Percentiles rank a stretch among this genome's conserved stretches.
Conservation (phyloP, 2,113 vertebrate genomes). For the Solenodon paradoxus region DNA sequence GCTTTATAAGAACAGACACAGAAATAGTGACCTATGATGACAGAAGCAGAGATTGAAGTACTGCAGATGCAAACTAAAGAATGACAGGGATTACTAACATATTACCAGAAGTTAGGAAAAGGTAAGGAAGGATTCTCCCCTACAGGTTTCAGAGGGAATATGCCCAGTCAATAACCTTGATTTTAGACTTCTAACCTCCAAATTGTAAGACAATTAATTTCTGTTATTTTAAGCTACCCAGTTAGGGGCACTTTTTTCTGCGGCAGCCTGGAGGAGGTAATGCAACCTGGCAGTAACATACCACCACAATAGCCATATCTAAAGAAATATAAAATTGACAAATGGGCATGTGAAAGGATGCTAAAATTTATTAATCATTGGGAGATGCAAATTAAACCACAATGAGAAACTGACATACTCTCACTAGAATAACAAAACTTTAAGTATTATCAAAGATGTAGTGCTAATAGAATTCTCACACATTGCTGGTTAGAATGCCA, state of each 20-base stretch:
- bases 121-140: background rate
- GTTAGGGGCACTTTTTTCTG: background rate
- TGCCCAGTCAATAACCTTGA: background rate
- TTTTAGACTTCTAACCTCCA: background rate
- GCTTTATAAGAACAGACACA: background rate
- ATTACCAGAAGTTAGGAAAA: background rate
- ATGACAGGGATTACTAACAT: background rate
- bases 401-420: background rate
- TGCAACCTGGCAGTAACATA: background rate
- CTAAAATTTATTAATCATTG: background rate
- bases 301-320: background rate
- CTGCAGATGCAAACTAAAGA: background rate
- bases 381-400: background rate
- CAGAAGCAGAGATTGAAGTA: background rate
- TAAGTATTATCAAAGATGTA: background rate
- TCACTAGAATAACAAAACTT: constrained; percentile 15
- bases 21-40: too few species aligned
- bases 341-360: background rate
- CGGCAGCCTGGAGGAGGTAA: background rate
- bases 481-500: background rate
- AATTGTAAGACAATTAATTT: background rate
- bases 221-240: background rate
- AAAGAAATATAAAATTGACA: background rate
- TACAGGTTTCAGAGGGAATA: background rate
- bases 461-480: background rate